Evolutionary conservation across 1,140 invertebrate species (phyloP), one percentile per base, ranked within the genome.

Genomic region (Coenobita brevimanus): DNA sequence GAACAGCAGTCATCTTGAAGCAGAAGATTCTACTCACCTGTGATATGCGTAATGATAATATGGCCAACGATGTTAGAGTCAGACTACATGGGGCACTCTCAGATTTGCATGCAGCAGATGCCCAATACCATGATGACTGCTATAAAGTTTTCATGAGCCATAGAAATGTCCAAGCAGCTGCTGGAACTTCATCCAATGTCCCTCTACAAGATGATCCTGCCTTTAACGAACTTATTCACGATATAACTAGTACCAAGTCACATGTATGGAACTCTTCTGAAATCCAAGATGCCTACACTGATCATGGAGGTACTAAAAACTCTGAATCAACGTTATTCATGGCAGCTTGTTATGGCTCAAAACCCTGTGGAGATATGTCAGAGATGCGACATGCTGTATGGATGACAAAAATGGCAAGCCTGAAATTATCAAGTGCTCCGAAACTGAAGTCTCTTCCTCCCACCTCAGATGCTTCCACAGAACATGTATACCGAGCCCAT

Each of bases 41-140:
- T 67, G 79, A 82, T 64, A 6, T 54, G 27, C 57, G 57, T n/a
- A 62, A 38, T 62, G 79, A 62, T 67, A 17, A 30, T 41, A 54
- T 64, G 41, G 27, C 24, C 27, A 64, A 36, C 64, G 57, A 60
- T 64, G 79, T 82, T 64, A 33, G 79, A 82, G 3, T 81, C 3
- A 57, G 78, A 75, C 3, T 75, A 6, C n/a, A 36, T 33, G 78
- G 78, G 62, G 60, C 60, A 3, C 27, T 82, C 13, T 21, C 79
- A 79, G 76, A 79, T 79, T 57, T 79, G 43, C 4, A 82, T 57
- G 50, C 79, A 64, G 79, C 27, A 41, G 79, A 82, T 67, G 79
- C 54, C 54, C 76, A 82, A 43, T 82, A 82, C 60, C 79, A 67
- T 57, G 27, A 62, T 67, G 79, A 82, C 41, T 82, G 76, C 50